Evolutionary conservation across 2,888 invertebrate species (phyloP).

Genomic region (Epinotia brunnichana): DNA sequence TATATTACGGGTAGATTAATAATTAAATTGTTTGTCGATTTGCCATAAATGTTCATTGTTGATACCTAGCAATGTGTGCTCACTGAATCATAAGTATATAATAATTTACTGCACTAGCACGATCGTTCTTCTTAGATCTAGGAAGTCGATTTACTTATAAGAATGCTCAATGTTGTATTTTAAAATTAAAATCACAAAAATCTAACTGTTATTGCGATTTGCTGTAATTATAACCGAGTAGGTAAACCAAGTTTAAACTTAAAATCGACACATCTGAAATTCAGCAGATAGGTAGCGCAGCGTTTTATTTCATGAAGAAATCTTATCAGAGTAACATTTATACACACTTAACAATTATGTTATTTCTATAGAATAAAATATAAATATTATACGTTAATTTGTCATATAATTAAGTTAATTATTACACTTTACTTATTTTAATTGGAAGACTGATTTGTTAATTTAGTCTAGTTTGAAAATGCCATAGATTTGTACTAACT

Average conservation of each 20-base stretch:
- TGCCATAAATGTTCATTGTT: constrained; percentile 80
- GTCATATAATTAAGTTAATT: constrained; percentile 65
- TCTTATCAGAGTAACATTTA: constrained; percentile 50
- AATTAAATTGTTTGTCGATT: constrained; percentile 66
- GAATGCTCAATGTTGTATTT: constrained; percentile 77
- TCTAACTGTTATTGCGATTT: constrained; percentile 5
- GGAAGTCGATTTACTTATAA: constrained; percentile 64
- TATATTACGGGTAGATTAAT: constrained; percentile 73
- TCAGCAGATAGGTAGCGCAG: constrained; percentile 16
- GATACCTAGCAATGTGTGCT: constrained; percentile 71
- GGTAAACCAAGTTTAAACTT: neutral
- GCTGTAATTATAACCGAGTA: constrained; percentile 3
- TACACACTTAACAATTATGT: constrained; percentile 18
- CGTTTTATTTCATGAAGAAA: constrained; percentile 51
- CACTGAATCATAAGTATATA: constrained; percentile 64
- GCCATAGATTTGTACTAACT: constrained; percentile 76
- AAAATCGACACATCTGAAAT: neutral
- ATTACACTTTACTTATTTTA: constrained; percentile 69
- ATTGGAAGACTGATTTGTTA: constrained; percentile 84
- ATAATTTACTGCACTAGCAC: constrained; percentile 74
- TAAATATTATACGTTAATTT: constrained; percentile 56
- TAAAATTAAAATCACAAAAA: constrained; percentile 38
- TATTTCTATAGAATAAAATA: constrained; percentile 47
- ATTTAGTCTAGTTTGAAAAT: constrained; percentile 83
- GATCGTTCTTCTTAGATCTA: constrained; percentile 70